Evolutionary conservation across 1,140 invertebrate species (phyloP), one percentile per base, ranked within the genome.

Genomic region (Neodiprion lecontei): DNA sequence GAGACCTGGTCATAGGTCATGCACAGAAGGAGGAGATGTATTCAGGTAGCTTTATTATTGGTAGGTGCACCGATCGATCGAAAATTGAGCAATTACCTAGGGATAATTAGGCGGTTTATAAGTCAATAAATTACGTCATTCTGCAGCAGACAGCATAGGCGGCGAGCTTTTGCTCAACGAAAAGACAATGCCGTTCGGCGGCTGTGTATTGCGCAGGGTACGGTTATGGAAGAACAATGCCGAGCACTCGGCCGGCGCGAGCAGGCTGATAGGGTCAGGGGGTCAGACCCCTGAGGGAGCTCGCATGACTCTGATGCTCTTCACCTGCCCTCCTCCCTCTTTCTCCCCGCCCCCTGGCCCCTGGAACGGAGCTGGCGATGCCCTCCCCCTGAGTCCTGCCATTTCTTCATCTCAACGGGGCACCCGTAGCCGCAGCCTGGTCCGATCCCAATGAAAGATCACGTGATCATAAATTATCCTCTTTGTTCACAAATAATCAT

Each of bases 261-360:
- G 77, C 79, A 70, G 82, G 79, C 81, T 85, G 85, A 86, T 85
- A 82, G 84, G 85, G 85, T 85, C 84, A 78, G 9, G 47, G 74
- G 84, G 83, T 87, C 83, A 83, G 81, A 61, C 83, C 85, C 84
- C 84, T 84, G 85, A 84, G 84, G 85, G 84, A 87, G 81, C 85
- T 87, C 84, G 53, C 53, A 83, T 81, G 82, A 81, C 83, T 85
- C 83, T 82, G 74, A 79, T 79, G 76, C 80, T 82, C 81, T 79
- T 82, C 80, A 74, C 79, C 79, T 76, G 75, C 76, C 71, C 53
- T 68, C 48, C 68, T 49, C 47, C 50, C 67, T 72, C 67, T 72
- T 69, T 76, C 67, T 69, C 50, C 74, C 50, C 73, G 66, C 71
- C 49, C 68, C 21, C n/a, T 73, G 12, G 2, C 47, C 21, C 40